Conservation (phyloP, 2,797 vertebrate genomes). For the Holocentrus rufus region DNA sequence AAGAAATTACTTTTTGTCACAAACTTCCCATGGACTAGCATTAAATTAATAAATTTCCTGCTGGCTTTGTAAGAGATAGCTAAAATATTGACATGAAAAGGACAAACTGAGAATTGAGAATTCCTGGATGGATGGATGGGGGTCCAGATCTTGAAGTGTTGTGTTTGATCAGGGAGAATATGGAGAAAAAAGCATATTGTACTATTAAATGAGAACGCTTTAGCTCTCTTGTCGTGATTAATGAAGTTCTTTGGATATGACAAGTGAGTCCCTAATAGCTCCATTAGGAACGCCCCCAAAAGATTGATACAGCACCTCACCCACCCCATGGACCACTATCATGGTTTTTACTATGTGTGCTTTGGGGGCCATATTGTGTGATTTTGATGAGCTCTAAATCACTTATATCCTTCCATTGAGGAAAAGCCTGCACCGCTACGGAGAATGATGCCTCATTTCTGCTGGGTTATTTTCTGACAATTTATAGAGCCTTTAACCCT, state of each 20-base stretch:
- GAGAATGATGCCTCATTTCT: conserved; percentile 59
- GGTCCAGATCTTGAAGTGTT: conserved; percentile 24
- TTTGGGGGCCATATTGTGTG: conserved; percentile 67
- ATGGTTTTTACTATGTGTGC: conserved; percentile 62
- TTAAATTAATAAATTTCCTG: background rate
- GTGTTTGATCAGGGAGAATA: conserved; percentile 30
- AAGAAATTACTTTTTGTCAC: background rate
- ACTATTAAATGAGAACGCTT: conserved; percentile 33
- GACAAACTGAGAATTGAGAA: conserved; percentile 35
- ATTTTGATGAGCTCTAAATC: conserved; percentile 76
- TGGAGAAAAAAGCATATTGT: conserved; percentile 27
- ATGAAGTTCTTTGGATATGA: conserved; percentile 70
- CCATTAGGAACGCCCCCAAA: conserved; percentile 64
- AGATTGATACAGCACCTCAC: conserved; percentile 58
- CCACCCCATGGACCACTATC: conserved; percentile 52
- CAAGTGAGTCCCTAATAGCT: conserved; percentile 63
- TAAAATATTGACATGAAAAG: conserved; percentile 13
- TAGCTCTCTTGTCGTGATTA: conserved; percentile 63
- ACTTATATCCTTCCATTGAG: conserved; percentile 68
- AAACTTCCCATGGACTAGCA: conserved; percentile 1
- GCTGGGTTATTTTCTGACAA: conserved; percentile 62
- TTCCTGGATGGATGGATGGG: conserved; percentile 14
- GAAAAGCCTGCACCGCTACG: conserved; percentile 53
- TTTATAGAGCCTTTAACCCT: conserved; percentile 75
- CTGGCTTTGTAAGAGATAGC: conserved; percentile 11